Percentiles rank a stretch among this genome's conserved stretches.
Conservation (phyloP, 2,113 vertebrate species). For the Suncus etruscus region DNA sequence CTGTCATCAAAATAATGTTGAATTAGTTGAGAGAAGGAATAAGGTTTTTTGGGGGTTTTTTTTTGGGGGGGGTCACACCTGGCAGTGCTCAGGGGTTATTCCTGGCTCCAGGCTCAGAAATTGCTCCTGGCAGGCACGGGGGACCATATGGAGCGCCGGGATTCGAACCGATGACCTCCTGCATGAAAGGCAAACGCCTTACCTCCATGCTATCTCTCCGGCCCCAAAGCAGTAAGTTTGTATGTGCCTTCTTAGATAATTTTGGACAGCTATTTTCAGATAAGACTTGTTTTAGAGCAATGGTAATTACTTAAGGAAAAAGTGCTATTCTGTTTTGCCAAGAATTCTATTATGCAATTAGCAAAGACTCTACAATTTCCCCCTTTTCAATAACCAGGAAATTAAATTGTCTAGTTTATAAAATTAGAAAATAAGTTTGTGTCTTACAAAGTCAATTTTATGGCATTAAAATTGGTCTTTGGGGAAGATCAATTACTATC, state of each 20-base stretch:
- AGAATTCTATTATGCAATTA: slow-evolving; percentile 54
- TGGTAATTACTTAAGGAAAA: slow-evolving; percentile 33
- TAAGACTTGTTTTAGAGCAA: slow-evolving; percentile 29
- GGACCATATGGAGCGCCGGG: too few relatives aligned
- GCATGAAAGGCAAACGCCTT: too few relatives aligned
- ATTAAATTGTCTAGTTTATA: slow-evolving; percentile 58
- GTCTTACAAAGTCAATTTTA: slow-evolving; percentile 56
- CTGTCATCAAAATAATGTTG: slow-evolving; percentile 9
- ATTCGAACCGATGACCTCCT: too few relatives aligned
- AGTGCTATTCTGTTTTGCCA: slow-evolving; percentile 25
- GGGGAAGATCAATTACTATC: slow-evolving; percentile 30
- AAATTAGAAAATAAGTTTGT: slow-evolving; percentile 59
- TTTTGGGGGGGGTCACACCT: too few relatives aligned
- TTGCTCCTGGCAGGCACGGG: too few relatives aligned
- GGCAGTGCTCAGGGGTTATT: too few relatives aligned
- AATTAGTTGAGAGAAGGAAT: slow-evolving; percentile 46
- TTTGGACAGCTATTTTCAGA: slow-evolving; percentile 18
- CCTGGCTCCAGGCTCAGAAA: too few relatives aligned
- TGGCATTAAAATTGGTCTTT: slow-evolving; percentile 56
- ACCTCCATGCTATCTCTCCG: too few relatives aligned
- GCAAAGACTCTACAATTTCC: slow-evolving; percentile 56
- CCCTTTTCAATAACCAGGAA: not conserved
- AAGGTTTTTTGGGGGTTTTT: too few relatives aligned
- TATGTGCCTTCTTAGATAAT: slow-evolving; percentile 6
- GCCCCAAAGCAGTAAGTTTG: slow-evolving; percentile 19